Evolutionary conservation across 2,888 invertebrate genomes (phyloP).

Genomic region (Diarsia brunnea): DNA sequence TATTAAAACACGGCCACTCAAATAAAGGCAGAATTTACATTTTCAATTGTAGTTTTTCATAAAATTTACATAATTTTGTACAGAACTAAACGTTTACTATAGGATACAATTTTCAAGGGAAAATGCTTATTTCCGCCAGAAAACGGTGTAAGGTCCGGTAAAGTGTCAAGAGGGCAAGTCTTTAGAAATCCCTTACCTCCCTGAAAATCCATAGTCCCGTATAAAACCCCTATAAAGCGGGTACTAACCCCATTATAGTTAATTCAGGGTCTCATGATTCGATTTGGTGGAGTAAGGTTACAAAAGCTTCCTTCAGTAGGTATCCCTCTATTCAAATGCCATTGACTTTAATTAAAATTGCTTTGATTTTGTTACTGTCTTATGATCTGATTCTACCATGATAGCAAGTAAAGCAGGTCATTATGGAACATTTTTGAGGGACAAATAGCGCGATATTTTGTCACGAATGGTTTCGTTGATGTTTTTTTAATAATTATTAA

Average conservation of each 20-base stretch:
- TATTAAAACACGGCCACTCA: conserved; percentile 18
- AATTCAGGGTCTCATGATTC: not conserved
- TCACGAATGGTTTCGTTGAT: too few species aligned
- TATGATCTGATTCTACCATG: not conserved
- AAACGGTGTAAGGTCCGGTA: not conserved
- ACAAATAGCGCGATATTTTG: too few species aligned
- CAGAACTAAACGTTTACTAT: not conserved
- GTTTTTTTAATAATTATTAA: too few species aligned
- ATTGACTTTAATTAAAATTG: not conserved
- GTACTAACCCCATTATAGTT: conserved; percentile 32
- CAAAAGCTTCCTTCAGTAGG: not conserved
- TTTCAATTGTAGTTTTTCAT: conserved; percentile 29
- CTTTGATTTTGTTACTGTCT: not conserved
- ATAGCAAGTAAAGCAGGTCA: too few species aligned
- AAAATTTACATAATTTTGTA: conserved; percentile 38
- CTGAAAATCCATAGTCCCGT: conserved; percentile 13
- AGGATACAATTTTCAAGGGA: not conserved
- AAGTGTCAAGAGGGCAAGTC: conserved; percentile 10
- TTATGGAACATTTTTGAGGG: too few species aligned
- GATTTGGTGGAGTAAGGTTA: conserved; percentile 22
- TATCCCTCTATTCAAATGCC: not conserved
- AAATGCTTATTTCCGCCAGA: conserved; percentile 28
- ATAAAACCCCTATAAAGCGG: conserved; percentile 32
- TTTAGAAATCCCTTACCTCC: conserved; percentile 41
- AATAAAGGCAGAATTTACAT: conserved; percentile 26